These are phyloP conservation scores for Hippocampus guttulatus DNA, from an alignment of 2,113 vertebrate species.

Conservation along the genomic window DNA sequence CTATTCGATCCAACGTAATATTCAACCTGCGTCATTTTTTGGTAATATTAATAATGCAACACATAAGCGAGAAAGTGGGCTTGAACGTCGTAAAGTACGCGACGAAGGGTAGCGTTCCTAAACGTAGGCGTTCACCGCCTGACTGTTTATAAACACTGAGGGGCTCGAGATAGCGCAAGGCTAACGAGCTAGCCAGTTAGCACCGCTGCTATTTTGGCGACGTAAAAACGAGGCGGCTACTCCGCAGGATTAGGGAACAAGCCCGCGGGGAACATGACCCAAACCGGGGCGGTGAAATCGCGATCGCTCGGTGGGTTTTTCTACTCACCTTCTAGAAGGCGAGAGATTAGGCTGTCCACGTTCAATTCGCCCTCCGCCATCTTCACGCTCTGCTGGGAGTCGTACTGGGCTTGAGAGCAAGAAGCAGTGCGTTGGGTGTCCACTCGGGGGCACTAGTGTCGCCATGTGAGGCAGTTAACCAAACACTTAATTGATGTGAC, in stretches of 20 bases:
- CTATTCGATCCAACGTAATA: not conserved
- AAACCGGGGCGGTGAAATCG: not conserved
- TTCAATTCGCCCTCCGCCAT: constrained; percentile 98
- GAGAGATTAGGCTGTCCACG: constrained; percentile 95
- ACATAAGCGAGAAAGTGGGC: not conserved
- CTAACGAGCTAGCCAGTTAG: constrained; percentile 23
- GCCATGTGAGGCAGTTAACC: not conserved
- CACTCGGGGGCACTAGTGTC: constrained; percentile 25
- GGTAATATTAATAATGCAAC: constrained; percentile 10
- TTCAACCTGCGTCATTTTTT: constrained; percentile 4
- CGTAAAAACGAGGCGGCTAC: not conserved
- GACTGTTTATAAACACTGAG: constrained; percentile 2
- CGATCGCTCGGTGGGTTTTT: not conserved
- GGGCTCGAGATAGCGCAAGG: not conserved
- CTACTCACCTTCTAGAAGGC: constrained; percentile 86
- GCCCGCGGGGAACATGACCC: too few species aligned
- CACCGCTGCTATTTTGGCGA: not conserved
- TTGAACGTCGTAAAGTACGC: not conserved
- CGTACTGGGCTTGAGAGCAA: constrained; percentile 32
- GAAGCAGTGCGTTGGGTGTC: not conserved
- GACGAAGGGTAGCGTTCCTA: not conserved
- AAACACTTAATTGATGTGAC: not conserved
- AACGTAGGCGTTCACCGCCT: constrained; percentile 2
- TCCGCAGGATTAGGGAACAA: not conserved
- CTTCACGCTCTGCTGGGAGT: constrained; percentile 69